Evolutionary conservation across 2,888 invertebrate species (phyloP).

Genomic region (Tryphoninae sp.): DNA sequence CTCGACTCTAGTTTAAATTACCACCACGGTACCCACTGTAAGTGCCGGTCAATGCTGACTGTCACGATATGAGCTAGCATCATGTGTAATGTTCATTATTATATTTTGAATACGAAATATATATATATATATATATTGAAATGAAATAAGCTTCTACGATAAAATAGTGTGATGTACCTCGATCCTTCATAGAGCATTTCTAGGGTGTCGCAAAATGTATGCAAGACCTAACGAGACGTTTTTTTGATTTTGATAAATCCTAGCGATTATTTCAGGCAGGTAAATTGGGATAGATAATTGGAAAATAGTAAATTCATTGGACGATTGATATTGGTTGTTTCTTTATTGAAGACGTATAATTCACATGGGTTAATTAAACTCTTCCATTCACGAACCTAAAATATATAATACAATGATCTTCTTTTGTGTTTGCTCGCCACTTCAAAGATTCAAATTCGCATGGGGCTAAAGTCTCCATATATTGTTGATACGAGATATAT

Average conservation of each 20-base stretch:
- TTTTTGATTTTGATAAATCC: background rate
- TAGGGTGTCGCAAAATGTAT: background rate
- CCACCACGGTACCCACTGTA: slow-evolving; percentile 75
- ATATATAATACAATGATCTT: slow-evolving; percentile 61
- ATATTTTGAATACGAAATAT: slow-evolving; percentile 81
- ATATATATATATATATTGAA: slow-evolving; percentile 80
- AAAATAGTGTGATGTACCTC: background rate
- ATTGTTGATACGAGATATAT: background rate
- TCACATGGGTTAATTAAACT: slow-evolving; percentile 53
- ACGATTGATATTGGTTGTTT: slow-evolving; percentile 53
- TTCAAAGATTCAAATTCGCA: slow-evolving; percentile 9
- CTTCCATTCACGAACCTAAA: slow-evolving; percentile 51
- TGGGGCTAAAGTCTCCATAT: background rate
- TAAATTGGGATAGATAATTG: background rate
- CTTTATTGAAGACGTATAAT: slow-evolving; percentile 63
- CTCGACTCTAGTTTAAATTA: slow-evolving; percentile 71
- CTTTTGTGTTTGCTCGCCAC: slow-evolving; percentile 21
- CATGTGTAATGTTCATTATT: slow-evolving; percentile 80
- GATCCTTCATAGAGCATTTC: background rate
- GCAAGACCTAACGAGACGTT: no score
- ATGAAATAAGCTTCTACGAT: slow-evolving; percentile 63
- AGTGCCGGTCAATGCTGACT: slow-evolving; percentile 75
- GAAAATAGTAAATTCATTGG: background rate
- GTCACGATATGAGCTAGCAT: slow-evolving; percentile 77
- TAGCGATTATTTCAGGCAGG: no score